Evolutionary conservation across 2,113 vertebrate species (phyloP).

Genomic region (Alligator sinensis): DNA sequence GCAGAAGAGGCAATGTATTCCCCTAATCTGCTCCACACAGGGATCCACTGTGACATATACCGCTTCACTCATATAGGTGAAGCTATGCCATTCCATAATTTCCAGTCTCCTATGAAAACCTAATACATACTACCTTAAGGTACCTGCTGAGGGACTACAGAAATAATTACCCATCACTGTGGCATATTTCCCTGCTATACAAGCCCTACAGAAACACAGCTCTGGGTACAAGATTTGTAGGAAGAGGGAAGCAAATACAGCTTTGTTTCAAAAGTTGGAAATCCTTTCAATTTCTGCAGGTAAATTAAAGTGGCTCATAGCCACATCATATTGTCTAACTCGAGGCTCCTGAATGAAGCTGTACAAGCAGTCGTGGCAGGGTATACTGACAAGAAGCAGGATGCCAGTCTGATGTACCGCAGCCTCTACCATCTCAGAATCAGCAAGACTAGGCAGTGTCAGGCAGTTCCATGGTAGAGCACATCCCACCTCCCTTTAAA

Average conservation of each 20-base stretch:
- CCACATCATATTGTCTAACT: conserved; percentile 32
- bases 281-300: conserved; percentile 38
- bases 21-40: not conserved
- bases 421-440: conserved; percentile 28
- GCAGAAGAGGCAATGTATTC: not conserved
- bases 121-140: not conserved
- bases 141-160: too few species aligned
- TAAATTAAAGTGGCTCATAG: not conserved
- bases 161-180: not conserved
- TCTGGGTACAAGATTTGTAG: conserved; percentile 15
- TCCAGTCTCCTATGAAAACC: not conserved
- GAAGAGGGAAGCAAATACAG: not conserved
- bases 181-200: not conserved
- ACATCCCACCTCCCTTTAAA: not conserved
- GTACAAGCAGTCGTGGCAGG: conserved; percentile 12
- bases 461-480: not conserved
- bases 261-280: conserved; percentile 1
- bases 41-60: not conserved
- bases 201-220: not conserved
- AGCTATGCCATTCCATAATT: not conserved
- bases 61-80: not conserved
- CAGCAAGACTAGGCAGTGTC: conserved; percentile 38
- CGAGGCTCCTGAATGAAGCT: conserved; percentile 57
- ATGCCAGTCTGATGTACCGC: not conserved
- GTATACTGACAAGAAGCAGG: conserved; percentile 18